phyloP scores from a whole-genome alignment of 64 coral and sea anemone genomes.

The Stichodactyla mertensii region DNA sequence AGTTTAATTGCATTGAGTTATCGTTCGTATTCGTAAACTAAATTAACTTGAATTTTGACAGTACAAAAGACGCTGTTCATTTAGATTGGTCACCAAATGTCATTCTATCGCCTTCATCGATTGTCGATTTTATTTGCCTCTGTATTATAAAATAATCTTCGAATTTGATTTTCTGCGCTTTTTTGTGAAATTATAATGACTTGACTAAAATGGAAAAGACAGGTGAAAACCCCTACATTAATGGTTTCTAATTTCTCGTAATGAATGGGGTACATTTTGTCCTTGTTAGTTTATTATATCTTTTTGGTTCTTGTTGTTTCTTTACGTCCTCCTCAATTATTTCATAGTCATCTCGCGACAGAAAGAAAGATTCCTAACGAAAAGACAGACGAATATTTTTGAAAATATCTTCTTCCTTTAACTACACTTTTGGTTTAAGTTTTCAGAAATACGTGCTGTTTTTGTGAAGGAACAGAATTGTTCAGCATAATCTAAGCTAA shows the following conservation, averaged over 20 bases:
- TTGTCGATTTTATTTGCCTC: neutral
- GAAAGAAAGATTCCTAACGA: neutral
- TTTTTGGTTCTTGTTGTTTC: neutral
- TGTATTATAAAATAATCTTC: neutral
- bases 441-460: too few relatives aligned
- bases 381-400: neutral
- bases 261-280: neutral
- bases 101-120: neutral
- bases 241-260: neutral
- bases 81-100: neutral
- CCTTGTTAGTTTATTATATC: neutral
- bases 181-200: neutral
- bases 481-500: too few relatives aligned
- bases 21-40: neutral
- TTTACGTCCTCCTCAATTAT: neutral
- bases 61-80: neutral
- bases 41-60: conserved; percentile 12
- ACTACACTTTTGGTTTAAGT: too few relatives aligned
- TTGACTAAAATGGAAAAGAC: neutral
- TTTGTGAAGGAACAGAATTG: too few relatives aligned
- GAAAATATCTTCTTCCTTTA: too few relatives aligned
- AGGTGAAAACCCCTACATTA: neutral
- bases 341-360: too few relatives aligned
- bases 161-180: neutral
- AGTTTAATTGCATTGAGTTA: conserved; percentile 14